Percentiles rank a stretch among this genome's conserved stretches.
These are phyloP conservation scores for Phalacrocorax aristotelis DNA, from an alignment of 2,113 vertebrate species.

Conservation along the genomic window DNA sequence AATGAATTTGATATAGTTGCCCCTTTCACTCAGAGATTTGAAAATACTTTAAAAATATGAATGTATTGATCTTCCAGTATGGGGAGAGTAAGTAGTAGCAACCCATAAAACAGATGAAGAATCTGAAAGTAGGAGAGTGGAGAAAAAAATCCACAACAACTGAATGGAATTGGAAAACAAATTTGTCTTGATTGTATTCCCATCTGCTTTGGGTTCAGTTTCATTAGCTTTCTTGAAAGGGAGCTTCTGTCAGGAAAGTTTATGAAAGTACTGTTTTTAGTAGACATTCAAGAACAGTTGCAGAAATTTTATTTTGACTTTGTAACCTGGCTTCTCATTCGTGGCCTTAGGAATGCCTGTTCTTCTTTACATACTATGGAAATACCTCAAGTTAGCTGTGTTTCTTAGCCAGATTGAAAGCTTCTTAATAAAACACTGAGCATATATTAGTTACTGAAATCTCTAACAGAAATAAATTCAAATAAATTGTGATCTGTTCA, in stretches of 20 bases:
- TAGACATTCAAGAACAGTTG: not conserved
- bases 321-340: not conserved
- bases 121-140: conserved; percentile 6
- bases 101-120: conserved; percentile 40
- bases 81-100: not conserved
- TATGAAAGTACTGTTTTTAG: not conserved
- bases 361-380: not conserved
- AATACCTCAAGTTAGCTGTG: not conserved
- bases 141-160: conserved; percentile 16
- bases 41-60: conserved; percentile 61
- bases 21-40: conserved; percentile 46
- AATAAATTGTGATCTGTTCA: not conserved
- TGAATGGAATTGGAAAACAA: conserved; percentile 44
- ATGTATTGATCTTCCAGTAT: conserved; percentile 56
- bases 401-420: not conserved
- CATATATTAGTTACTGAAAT: not conserved
- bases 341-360: not conserved
- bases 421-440: not conserved
- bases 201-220: conserved; percentile 50
- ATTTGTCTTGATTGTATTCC: conserved; percentile 60
- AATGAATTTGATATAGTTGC: conserved; percentile 49
- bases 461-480: not conserved
- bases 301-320: not conserved
- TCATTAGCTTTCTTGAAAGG: conserved; percentile 48
- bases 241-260: conserved; percentile 2